Percentiles rank a stretch among this genome's conserved stretches.
phyloP scores from a whole-genome alignment of 35 echinoderm and acorn worm species.

The Anneissia japonica region DNA sequence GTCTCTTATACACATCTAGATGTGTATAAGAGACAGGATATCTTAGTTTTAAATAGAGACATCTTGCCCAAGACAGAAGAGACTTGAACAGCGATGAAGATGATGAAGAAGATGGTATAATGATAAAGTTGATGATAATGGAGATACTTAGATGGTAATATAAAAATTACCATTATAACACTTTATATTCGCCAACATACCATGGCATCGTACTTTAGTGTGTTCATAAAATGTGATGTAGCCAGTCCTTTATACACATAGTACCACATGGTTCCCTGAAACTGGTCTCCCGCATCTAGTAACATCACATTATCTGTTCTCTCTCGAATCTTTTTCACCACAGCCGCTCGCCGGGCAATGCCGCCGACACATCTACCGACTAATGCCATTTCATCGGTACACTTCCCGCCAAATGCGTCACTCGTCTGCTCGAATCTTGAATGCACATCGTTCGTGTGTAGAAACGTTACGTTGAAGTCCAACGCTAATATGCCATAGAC shows the following conservation, averaged over 20 bases:
- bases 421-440: constrained; percentile 64
- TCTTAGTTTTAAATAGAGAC: too few relatives aligned
- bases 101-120: too few relatives aligned
- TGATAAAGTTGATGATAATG: too few relatives aligned
- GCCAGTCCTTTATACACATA: constrained; percentile 67
- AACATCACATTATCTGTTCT: constrained; percentile 42
- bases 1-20: too few relatives aligned
- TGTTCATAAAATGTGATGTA: constrained; percentile 70
- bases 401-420: constrained; percentile 15
- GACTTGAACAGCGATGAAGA: too few relatives aligned
- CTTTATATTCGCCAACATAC: too few relatives aligned
- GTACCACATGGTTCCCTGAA: constrained; percentile 89
- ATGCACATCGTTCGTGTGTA: constrained; percentile 88
- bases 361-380: constrained; percentile 50
- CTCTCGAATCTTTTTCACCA: constrained; percentile 41
- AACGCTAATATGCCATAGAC: not conserved
- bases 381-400: constrained; percentile 25
- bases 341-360: constrained; percentile 41
- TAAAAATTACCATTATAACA: too few relatives aligned
- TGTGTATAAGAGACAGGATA: too few relatives aligned
- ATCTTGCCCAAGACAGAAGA: too few relatives aligned
- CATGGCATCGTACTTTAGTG: constrained; percentile 81
- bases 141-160: too few relatives aligned
- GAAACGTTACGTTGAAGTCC: constrained; percentile 25
- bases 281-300: constrained; percentile 78